These are phyloP conservation scores for Philaethria dido DNA, from an alignment of 2,888 invertebrate species.

Conservation along the genomic window DNA sequence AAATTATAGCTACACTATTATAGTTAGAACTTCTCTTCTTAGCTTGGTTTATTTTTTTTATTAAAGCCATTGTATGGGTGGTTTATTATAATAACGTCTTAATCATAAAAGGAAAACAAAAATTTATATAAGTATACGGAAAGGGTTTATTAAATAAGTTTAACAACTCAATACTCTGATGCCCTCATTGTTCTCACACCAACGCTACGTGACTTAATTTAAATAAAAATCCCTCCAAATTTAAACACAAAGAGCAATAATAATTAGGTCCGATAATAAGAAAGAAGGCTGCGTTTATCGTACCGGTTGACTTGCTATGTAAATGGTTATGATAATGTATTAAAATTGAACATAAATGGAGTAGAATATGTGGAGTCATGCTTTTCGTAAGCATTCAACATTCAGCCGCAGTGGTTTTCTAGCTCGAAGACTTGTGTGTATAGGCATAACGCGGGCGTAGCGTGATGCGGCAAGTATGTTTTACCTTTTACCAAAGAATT, in stretches of 20 bases:
- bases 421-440: slow-evolving; percentile 59
- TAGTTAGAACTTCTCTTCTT: slow-evolving; percentile 2
- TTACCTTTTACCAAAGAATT: slow-evolving; percentile 44
- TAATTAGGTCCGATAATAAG: slow-evolving; percentile 79
- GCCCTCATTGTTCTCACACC: slow-evolving; percentile 59
- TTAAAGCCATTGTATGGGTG: not conserved
- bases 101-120: slow-evolving; percentile 7
- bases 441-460: slow-evolving; percentile 53
- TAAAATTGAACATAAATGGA: slow-evolving; percentile 75
- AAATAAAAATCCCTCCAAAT: slow-evolving; percentile 68
- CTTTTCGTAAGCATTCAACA: slow-evolving; percentile 62
- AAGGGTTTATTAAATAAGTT: slow-evolving; percentile 36
- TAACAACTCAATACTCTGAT: slow-evolving; percentile 60
- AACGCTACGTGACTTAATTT: slow-evolving; percentile 67
- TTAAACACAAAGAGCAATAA: slow-evolving; percentile 80
- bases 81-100: slow-evolving; percentile 14
- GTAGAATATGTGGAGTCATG: slow-evolving; percentile 76
- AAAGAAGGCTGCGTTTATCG: slow-evolving; percentile 67
- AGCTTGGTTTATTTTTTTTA: not conserved
- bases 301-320: slow-evolving; percentile 67
- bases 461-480: slow-evolving; percentile 69
- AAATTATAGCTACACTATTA: slow-evolving; percentile 32
- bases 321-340: slow-evolving; percentile 79
- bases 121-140: slow-evolving; percentile 15
- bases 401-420: slow-evolving; percentile 59